These are phyloP conservation scores for Tubulanus polymorphus DNA, from an alignment of 2,888 invertebrate genomes.

Conservation along the genomic window DNA sequence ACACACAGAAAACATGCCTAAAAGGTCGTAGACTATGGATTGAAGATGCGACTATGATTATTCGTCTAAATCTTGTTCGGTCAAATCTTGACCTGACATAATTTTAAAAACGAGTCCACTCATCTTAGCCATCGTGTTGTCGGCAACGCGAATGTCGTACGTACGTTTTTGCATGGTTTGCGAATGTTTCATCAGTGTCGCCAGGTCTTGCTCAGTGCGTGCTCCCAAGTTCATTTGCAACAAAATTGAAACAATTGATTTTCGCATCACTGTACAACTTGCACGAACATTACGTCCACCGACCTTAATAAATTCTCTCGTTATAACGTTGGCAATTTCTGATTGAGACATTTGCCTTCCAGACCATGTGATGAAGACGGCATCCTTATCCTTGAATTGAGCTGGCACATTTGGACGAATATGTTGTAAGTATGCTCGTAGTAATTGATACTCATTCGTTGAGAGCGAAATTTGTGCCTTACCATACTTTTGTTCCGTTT, in stretches of 20 bases:
- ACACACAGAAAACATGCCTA: too few species aligned
- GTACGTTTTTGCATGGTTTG: constrained; percentile 1
- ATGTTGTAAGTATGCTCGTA: neutral
- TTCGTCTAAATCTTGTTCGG: constrained; percentile 1
- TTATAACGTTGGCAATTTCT: constrained; percentile 1
- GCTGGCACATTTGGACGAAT: neutral
- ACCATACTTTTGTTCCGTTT: neutral
- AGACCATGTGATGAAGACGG: neutral
- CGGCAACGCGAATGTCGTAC: constrained; percentile 2
- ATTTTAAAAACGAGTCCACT: neutral
- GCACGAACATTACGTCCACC: neutral
- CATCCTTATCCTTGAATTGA: neutral
- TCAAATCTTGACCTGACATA: neutral
- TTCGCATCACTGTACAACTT: constrained; percentile 2
- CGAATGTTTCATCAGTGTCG: constrained; percentile 1
- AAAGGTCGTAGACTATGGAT: too few species aligned
- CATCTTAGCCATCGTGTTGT: constrained; percentile 1
- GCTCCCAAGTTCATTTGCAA: neutral
- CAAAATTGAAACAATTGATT: constrained; percentile 1
- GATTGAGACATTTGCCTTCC: neutral
- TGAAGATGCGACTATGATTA: constrained; percentile 1
- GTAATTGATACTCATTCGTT: neutral
- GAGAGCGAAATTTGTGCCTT: neutral
- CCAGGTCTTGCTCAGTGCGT: constrained; percentile 1
- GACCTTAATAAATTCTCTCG: neutral